Base-by-base conservation (phyloP, 2,797 vertebrate genomes). In the Hylomyscus alleni region DNA sequence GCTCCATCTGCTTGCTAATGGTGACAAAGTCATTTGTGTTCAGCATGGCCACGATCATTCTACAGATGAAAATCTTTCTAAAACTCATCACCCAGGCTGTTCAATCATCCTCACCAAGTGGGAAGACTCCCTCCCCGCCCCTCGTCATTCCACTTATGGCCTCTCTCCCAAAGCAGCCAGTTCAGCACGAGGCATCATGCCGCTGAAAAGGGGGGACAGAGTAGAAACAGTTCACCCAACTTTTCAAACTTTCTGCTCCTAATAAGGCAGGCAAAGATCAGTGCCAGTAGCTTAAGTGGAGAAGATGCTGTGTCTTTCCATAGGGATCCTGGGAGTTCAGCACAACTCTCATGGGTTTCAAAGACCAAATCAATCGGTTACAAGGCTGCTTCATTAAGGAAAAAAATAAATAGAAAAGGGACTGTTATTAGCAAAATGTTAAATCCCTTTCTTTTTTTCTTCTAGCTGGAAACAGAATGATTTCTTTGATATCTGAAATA, bases 401-500 rank as follows among this genome's bases (percentile, higher is more conserved):
- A 97, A 95, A 94, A 96, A 95, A 29, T 14, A 84, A 96, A 91
- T 40, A 29, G 72, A 77, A 92, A 96, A 96, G 69, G 54, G 67
- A 93, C 75, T 89, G 54, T 85, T 95, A 89, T 83, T 67, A 90
- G 94, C 62, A 94, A 96, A 96, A 98, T 0, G 2, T 56, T 94
- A 78, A 95, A 60, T 91, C 62, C 93, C 26, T 86, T 40, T 29
- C 40, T 19, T 29, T 52, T 93, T 56, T 67, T 24, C 44, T 60
- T 47, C 65, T 58, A 14, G 56, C 73, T 94, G 76, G 92, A 83
- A 91, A 47, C 86, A 95, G 47, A 96, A 93, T 91, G 90, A 50
- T 58, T 73, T 94, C 95, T 96, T 96, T 94, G 95, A 95, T 97
- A 96, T 83, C 91, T 93, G 60, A 97, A 97, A 97, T 97, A 97